Evolutionary conservation across 2,113 vertebrate genomes (phyloP).

Genomic region (Hippocampus zosterae): DNA sequence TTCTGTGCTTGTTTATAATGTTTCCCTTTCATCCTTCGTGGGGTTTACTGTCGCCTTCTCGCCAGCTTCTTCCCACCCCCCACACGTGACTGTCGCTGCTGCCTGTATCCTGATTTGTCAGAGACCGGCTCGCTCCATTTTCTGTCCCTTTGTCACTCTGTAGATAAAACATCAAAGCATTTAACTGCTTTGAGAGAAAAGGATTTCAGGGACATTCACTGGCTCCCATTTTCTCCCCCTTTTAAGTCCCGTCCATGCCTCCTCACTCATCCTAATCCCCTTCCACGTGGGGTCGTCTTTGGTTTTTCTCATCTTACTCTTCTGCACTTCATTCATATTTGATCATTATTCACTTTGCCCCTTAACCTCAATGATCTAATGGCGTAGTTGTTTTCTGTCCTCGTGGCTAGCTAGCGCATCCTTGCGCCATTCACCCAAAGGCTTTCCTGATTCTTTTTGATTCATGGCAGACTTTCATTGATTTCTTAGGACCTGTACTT

Average conservation of each 20-base stretch:
- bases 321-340: conserved; percentile 34
- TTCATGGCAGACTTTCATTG: conserved; percentile 36
- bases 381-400: conserved; percentile 8
- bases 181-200: conserved; percentile 54
- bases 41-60: conserved; percentile 28
- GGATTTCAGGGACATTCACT: conserved; percentile 61
- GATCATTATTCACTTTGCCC: conserved; percentile 23
- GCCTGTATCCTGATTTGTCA: conserved; percentile 51
- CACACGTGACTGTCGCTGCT: conserved; percentile 44
- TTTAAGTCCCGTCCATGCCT: conserved; percentile 38
- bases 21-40: conserved; percentile 23
- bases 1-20: conserved; percentile 16
- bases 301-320: conserved; percentile 18
- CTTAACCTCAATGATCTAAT: conserved; percentile 8
- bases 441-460: conserved; percentile 19
- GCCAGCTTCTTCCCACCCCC: conserved; percentile 40
- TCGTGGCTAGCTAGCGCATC: not conserved
- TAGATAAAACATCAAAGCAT: conserved; percentile 72
- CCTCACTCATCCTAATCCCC: conserved; percentile 45
- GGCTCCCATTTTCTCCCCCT: conserved; percentile 55
- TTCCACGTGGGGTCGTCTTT: conserved; percentile 18
- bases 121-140: conserved; percentile 48
- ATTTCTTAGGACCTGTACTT: conserved; percentile 26
- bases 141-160: conserved; percentile 56
- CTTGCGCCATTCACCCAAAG: conserved; percentile 2